Conservation (phyloP, 1,140 invertebrate genomes). For the Polypedilum vanderplanki region DNA sequence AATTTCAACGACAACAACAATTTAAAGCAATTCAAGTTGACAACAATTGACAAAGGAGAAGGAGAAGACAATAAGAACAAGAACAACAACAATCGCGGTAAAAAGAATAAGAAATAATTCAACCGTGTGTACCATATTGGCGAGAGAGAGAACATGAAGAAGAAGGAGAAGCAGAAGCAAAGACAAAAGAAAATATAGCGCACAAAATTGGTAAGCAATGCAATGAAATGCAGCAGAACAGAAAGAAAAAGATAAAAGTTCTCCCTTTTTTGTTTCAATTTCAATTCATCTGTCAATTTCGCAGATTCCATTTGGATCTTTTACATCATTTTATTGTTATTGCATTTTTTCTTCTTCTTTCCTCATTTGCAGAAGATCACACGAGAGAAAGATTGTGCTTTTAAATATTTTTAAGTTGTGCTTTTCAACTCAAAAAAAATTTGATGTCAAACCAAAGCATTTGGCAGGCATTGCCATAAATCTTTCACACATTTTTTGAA, state of each 20-base stretch:
- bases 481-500: constrained; percentile 9
- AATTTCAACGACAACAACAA: too few relatives aligned
- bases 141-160: not conserved
- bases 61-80: too few relatives aligned
- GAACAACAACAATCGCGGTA: too few relatives aligned
- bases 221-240: not conserved
- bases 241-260: not conserved
- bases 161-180: not conserved
- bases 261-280: not conserved
- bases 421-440: too few relatives aligned
- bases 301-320: constrained; percentile 10
- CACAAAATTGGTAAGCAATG: constrained; percentile 5
- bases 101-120: too few relatives aligned
- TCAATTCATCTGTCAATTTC: constrained; percentile 18
- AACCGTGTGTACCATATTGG: constrained; percentile 16
- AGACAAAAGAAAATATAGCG: not conserved
- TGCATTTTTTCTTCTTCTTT: not conserved
- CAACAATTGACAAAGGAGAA: too few relatives aligned
- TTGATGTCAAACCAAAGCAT: too few relatives aligned
- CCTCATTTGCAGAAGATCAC: not conserved
- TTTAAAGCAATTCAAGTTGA: too few relatives aligned
- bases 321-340: constrained; percentile 19
- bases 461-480: not conserved
- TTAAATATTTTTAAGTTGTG: not conserved
- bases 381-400: not conserved